Evolutionary conservation across 2,888 invertebrate genomes (phyloP).

Genomic region (Lepidocyrtinus sp.): DNA sequence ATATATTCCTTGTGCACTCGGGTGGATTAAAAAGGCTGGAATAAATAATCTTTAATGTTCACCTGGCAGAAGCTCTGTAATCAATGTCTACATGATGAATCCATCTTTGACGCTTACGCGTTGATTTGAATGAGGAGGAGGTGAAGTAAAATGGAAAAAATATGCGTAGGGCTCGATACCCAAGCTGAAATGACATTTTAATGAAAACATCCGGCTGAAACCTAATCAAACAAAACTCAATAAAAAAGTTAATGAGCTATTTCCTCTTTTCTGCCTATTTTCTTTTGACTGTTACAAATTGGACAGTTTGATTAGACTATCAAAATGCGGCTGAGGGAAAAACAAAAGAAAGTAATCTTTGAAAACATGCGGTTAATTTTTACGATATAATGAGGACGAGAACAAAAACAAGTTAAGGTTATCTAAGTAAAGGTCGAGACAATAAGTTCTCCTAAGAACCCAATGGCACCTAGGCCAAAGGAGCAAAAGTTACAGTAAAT

Average conservation of each 20-base stretch:
- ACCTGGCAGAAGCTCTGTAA: constrained; percentile 5
- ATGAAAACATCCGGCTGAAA: constrained; percentile 6
- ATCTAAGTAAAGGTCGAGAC: background rate
- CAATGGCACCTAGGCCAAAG: background rate
- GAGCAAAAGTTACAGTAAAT: too few relatives aligned
- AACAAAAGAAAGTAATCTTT: constrained; percentile 2
- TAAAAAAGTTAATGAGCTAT: constrained; percentile 36
- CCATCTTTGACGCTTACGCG: constrained; percentile 8
- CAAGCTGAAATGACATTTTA: constrained; percentile 10
- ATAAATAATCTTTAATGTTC: constrained; percentile 7
- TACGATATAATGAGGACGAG: background rate
- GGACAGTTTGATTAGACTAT: constrained; percentile 47
- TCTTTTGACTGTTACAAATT: constrained; percentile 41
- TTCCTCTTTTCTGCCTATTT: constrained; percentile 23
- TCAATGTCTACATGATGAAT: constrained; percentile 5
- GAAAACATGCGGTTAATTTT: constrained; percentile 4
- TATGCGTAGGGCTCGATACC: too few relatives aligned
- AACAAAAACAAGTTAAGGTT: background rate
- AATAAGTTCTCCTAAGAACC: background rate
- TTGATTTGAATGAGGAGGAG: too few relatives aligned
- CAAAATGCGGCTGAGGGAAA: constrained; percentile 4
- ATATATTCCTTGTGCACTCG: background rate
- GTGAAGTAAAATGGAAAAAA: too few relatives aligned
- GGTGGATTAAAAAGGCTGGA: constrained; percentile 2
- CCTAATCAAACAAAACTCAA: background rate